phyloP scores from a whole-genome alignment of 2,113 vertebrate species.

The Gobius niger region DNA sequence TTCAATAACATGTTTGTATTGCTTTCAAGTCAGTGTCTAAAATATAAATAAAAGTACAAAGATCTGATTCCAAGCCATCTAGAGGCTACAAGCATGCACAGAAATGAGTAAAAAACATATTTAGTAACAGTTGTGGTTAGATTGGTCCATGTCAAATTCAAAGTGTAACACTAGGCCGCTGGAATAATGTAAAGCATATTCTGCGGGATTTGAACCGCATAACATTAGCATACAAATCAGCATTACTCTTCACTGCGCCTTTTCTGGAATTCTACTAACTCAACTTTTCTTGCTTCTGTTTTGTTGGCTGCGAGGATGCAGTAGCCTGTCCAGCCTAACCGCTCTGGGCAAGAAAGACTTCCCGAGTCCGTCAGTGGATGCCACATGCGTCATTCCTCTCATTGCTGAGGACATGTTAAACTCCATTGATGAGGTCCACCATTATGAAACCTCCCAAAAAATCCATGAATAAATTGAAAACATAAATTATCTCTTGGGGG shows the following conservation, averaged over 20 bases:
- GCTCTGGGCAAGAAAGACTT: slow-evolving; percentile 14
- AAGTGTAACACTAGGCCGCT: no score
- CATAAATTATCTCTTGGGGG: slow-evolving; percentile 41
- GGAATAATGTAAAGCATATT: no score
- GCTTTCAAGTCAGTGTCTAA: background rate
- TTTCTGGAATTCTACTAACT: no score
- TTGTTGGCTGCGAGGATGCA: slow-evolving; percentile 43
- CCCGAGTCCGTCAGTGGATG: slow-evolving; percentile 3
- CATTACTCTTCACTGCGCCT: no score
- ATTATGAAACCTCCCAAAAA: slow-evolving; percentile 52
- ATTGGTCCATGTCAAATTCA: no score
- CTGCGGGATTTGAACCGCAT: no score
- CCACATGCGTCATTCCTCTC: slow-evolving; percentile 23
- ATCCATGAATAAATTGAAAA: slow-evolving; percentile 56
- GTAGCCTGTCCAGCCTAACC: slow-evolving; percentile 35
- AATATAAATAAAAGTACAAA: background rate
- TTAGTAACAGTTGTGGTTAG: no score
- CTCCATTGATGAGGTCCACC: slow-evolving; percentile 44
- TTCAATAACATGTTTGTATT: slow-evolving; percentile 32
- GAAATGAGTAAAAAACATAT: no score
- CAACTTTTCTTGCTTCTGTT: slow-evolving; percentile 33
- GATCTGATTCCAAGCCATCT: no score
- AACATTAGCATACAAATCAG: no score
- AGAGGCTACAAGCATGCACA: no score
- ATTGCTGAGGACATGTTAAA: slow-evolving; percentile 49